These are phyloP conservation scores for Brachionus rubens DNA, from an alignment of 1,140 invertebrate species.

Conservation along the genomic window DNA sequence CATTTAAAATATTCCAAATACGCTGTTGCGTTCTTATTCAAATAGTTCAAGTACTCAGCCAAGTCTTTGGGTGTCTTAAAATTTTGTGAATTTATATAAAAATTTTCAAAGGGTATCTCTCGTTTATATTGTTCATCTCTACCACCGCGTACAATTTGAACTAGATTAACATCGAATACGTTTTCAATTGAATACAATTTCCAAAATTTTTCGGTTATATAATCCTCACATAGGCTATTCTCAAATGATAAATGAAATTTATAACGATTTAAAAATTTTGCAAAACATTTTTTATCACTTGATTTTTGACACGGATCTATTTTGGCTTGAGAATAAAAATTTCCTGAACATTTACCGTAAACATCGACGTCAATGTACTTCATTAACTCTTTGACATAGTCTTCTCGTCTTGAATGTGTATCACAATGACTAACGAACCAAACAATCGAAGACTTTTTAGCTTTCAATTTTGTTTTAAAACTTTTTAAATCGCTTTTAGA, in stretches of 20 bases:
- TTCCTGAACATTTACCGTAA: slow-evolving; percentile 66
- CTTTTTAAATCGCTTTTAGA: background rate
- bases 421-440: slow-evolving; percentile 69
- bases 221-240: slow-evolving; percentile 46
- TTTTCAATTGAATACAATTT: background rate
- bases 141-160: background rate
- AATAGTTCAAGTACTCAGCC: slow-evolving; percentile 44
- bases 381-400: slow-evolving; percentile 64
- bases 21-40: slow-evolving; percentile 5
- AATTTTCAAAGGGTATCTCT: background rate
- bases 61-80: slow-evolving; percentile 17
- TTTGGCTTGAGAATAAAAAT: slow-evolving; percentile 15
- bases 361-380: slow-evolving; percentile 67
- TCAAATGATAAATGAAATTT: slow-evolving; percentile 48
- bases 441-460: slow-evolving; percentile 54
- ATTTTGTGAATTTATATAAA: slow-evolving; percentile 25
- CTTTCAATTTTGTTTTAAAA: slow-evolving; percentile 3
- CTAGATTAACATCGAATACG: slow-evolving; percentile 11
- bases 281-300: background rate
- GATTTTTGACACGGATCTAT: background rate
- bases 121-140: slow-evolving; percentile 3
- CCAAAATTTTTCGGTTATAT: slow-evolving; percentile 48
- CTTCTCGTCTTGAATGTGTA: slow-evolving; percentile 62
- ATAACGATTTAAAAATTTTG: slow-evolving; percentile 24
- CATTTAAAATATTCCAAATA: slow-evolving; percentile 44